Evolutionary conservation across 2,888 invertebrate genomes (phyloP).

Genomic region (Halictus quadricinctus): DNA sequence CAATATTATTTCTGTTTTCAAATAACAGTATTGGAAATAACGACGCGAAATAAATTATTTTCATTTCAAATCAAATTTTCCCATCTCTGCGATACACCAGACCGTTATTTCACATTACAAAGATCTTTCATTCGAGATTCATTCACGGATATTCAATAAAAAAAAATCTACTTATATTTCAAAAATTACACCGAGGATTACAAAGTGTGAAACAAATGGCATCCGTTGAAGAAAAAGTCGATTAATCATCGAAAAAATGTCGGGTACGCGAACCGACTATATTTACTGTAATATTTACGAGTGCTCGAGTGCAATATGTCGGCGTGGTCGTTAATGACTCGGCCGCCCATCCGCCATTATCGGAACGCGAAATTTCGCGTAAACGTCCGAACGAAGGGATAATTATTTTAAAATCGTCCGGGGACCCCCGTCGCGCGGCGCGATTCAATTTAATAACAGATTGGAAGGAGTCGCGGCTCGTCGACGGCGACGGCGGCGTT

Average conservation of each 20-base stretch:
- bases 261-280: neutral
- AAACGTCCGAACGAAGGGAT: constrained; percentile 3
- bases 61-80: neutral
- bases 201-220: neutral
- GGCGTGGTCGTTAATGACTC: constrained; percentile 8
- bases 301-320: constrained; percentile 6
- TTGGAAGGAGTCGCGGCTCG: constrained; percentile 36
- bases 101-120: too few species aligned
- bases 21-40: neutral
- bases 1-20: neutral
- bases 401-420: constrained; percentile 24
- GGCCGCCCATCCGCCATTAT: neutral
- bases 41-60: neutral
- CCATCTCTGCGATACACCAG: neutral
- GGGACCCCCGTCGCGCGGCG: neutral
- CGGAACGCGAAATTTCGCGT: neutral
- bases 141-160: neutral
- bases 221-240: neutral
- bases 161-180: neutral
- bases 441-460: constrained; percentile 37
- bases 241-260: neutral
- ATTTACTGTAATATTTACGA: constrained; percentile 15
- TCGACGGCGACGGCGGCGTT: constrained; percentile 17
- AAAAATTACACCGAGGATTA: neutral
- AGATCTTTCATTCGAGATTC: neutral